Base-by-base conservation (phyloP, 64 coral and sea anemone genomes). In the Actinia equina region DNA sequence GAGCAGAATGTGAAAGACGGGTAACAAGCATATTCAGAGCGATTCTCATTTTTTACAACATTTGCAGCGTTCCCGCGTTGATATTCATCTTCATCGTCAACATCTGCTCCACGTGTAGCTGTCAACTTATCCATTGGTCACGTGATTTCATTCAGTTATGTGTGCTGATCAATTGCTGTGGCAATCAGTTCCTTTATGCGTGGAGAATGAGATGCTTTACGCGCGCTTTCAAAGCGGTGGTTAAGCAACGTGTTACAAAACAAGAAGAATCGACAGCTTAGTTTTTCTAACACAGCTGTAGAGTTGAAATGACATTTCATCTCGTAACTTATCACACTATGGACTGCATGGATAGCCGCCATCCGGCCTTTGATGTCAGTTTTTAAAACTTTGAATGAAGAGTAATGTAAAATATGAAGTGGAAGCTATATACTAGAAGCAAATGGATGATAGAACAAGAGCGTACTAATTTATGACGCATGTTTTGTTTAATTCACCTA, bases 151-250 rank as follows among this genome's bases (percentile, higher is more conserved):
- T 86, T n/a, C 89, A 70, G 12, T 79, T 94, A 43, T 65, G 89
- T 62, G 84, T 88, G 7, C 76, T 94, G 79, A 49, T 89, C 26
- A 94, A 94, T 22, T 94, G 87, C 44, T 89, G 83, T 17, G 37
- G 89, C 15, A 94, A 94, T 25, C 92, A 88, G 62, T 94, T 94
- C 17, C 80, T 94, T 15, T 94, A 94, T 71, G 92, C 92, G 0
- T 94, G 88, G 84, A 71, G 92, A 71, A 88, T 94, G 81, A 88
- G 83, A 22, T 67, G 89, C 76, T 94, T 94, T 60, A 58, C 83
- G 53, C 79, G 87, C 57, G 92, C 92, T 12, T 86, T 94, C 55
- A 65, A 23, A 65, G 17, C 62, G 22, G 1, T 65, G 62, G 18
- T 65, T 12, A 57, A 57, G 55, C 6, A 57, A 11, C 55, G 11